Conservation (phyloP, 2,113 vertebrate genomes). For the Epinephelus fuscoguttatus region DNA sequence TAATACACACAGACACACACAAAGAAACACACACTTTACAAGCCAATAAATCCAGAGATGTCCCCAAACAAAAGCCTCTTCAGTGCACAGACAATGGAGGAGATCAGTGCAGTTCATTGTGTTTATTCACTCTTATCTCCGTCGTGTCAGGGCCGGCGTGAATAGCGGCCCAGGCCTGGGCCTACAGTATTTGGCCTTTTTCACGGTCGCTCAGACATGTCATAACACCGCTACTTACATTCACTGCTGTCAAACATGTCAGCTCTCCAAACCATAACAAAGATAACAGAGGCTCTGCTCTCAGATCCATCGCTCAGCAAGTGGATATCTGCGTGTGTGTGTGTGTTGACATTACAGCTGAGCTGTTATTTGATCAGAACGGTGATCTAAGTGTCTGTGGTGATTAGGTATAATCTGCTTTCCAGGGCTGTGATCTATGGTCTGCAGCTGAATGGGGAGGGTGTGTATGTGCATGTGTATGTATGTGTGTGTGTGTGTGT, state of each 20-base stretch:
- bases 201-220: slow-evolving; percentile 80
- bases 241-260: slow-evolving; percentile 82
- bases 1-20: slow-evolving; percentile 6
- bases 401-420: slow-evolving; percentile 80
- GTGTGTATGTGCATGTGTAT: background rate
- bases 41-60: slow-evolving; percentile 61
- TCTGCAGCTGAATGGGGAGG: slow-evolving; percentile 53
- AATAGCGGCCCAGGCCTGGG: slow-evolving; percentile 34
- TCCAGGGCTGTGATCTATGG: slow-evolving; percentile 70
- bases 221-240: slow-evolving; percentile 83
- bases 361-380: slow-evolving; percentile 80
- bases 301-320: slow-evolving; percentile 70
- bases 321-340: slow-evolving; percentile 59
- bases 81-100: slow-evolving; percentile 63
- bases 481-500: background rate
- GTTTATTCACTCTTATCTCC: slow-evolving; percentile 78
- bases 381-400: slow-evolving; percentile 75
- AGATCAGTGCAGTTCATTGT: slow-evolving; percentile 71
- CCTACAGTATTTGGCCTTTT: slow-evolving; percentile 70
- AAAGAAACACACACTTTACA: slow-evolving; percentile 38
- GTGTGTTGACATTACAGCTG: slow-evolving; percentile 78
- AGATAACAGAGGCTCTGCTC: slow-evolving; percentile 78
- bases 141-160: slow-evolving; percentile 69
- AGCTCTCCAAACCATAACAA: slow-evolving; percentile 79
- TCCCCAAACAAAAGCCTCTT: slow-evolving; percentile 72